Evolutionary conservation across 2,797 vertebrate genomes (phyloP).

Genomic region (Chelmon rostratus): DNA sequence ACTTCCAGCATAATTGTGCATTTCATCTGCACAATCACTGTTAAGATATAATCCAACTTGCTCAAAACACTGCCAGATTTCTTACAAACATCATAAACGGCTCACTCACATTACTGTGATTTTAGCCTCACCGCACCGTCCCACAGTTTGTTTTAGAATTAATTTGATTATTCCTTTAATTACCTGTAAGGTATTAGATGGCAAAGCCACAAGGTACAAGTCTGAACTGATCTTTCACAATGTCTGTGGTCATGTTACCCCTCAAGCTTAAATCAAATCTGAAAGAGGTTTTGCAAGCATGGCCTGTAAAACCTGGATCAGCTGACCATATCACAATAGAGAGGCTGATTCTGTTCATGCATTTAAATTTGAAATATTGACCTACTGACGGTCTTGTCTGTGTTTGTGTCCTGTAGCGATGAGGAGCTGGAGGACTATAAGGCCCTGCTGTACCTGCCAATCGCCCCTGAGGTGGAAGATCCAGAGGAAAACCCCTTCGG

Average conservation of each 20-base stretch:
- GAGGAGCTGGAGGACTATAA: slow-evolving; percentile 97
- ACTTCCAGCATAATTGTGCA: no score
- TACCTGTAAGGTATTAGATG: no score
- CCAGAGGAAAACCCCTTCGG: slow-evolving; percentile 98
- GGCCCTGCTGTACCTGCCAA: slow-evolving; percentile 96
- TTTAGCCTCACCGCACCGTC: no score
- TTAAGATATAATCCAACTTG: no score
- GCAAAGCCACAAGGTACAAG: no score
- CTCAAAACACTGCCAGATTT: no score
- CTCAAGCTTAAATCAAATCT: neutral
- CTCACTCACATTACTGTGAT: no score
- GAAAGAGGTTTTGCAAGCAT: neutral
- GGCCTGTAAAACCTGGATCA: neutral
- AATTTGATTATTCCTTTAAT: no score
- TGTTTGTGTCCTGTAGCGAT: slow-evolving; percentile 83
- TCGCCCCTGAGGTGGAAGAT: slow-evolving; percentile 97
- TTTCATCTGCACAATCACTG: no score
- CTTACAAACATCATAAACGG: no score
- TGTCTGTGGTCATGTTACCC: neutral
- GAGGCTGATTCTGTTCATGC: neutral
- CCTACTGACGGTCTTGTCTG: neutral
- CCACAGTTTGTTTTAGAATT: no score
- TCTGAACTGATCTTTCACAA: no score
- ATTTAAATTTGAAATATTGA: neutral
- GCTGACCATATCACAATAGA: neutral